A percentile compares a stretch with the other conserved stretches of the same genome.
phyloP scores from a whole-genome alignment of 2,888 invertebrate species.

The Synergus laeviventris region DNA sequence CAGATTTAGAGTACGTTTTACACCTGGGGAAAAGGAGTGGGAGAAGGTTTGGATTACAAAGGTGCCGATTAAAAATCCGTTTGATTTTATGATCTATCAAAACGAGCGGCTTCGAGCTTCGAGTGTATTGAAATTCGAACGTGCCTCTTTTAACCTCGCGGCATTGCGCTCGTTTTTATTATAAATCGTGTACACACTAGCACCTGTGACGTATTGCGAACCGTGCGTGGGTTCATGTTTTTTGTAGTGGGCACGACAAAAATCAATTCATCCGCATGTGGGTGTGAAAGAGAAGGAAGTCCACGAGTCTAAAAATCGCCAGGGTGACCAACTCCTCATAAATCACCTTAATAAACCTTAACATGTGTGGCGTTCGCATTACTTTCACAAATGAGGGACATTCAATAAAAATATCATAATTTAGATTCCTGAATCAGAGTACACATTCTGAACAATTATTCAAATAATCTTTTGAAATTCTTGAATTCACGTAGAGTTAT shows the following conservation, averaged over 20 bases:
- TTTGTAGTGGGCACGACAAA: constrained; percentile 58
- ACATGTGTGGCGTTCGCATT: constrained; percentile 22
- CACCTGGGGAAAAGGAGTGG: constrained; percentile 37
- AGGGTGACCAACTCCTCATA: constrained; percentile 56
- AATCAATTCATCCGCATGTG: constrained; percentile 60
- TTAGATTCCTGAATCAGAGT: not conserved
- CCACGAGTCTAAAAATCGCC: constrained; percentile 46
- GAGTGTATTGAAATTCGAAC: constrained; percentile 60
- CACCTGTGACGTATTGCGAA: constrained; percentile 14
- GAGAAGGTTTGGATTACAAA: constrained; percentile 63
- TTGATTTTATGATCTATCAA: constrained; percentile 70
- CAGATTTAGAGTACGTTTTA: not conserved
- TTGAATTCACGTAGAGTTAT: no score
- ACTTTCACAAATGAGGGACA: not conserved
- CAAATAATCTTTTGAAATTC: no score
- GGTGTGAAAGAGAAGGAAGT: constrained; percentile 42
- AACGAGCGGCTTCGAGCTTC: constrained; percentile 63
- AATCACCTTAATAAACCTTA: constrained; percentile 67
- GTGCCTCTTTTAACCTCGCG: constrained; percentile 43
- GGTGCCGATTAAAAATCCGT: constrained; percentile 69
- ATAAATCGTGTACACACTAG: constrained; percentile 31
- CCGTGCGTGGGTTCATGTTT: constrained; percentile 46
- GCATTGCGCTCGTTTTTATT: constrained; percentile 15
- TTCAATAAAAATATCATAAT: not conserved
- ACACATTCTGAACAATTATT: no score